Percentiles rank a stretch among this genome's conserved stretches.
Evolutionary conservation across 92 coral and sea anemone genomes (phyloP).

Genomic region (Virgularia gustaviana): DNA sequence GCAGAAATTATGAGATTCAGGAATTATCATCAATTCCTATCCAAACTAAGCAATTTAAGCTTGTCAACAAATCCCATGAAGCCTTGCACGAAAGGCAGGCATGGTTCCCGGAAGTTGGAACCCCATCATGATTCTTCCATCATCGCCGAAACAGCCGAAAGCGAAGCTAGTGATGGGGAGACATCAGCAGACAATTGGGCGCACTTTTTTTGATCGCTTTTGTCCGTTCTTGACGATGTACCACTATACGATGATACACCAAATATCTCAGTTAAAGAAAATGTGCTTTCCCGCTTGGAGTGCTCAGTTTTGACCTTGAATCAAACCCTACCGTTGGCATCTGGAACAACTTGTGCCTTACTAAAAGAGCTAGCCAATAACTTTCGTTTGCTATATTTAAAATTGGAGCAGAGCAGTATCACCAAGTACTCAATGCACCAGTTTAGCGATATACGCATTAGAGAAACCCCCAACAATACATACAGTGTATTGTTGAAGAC

Average conservation of each 20-base stretch:
- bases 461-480: not conserved
- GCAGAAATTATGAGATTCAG: too few relatives aligned
- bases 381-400: constrained; percentile 17
- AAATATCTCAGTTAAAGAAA: not conserved
- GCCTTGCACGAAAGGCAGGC: too few relatives aligned
- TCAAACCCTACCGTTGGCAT: constrained; percentile 4
- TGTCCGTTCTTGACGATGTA: constrained; percentile 1
- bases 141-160: not conserved
- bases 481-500: not conserved
- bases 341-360: constrained; percentile 2
- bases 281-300: constrained; percentile 18
- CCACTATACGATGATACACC: not conserved
- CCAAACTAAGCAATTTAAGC: too few relatives aligned
- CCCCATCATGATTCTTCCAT: not conserved
- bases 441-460: not conserved
- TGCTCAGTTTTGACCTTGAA: constrained; percentile 18
- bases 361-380: constrained; percentile 22
- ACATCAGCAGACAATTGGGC: not conserved
- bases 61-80: too few relatives aligned
- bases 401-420: constrained; percentile 3
- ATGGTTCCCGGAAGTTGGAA: not conserved
- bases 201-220: not conserved
- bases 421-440: not conserved
- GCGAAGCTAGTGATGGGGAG: too few relatives aligned
- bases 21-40: too few relatives aligned